phyloP scores from a whole-genome alignment of 2,797 vertebrate species.

The Acestrorhynchus altus region DNA sequence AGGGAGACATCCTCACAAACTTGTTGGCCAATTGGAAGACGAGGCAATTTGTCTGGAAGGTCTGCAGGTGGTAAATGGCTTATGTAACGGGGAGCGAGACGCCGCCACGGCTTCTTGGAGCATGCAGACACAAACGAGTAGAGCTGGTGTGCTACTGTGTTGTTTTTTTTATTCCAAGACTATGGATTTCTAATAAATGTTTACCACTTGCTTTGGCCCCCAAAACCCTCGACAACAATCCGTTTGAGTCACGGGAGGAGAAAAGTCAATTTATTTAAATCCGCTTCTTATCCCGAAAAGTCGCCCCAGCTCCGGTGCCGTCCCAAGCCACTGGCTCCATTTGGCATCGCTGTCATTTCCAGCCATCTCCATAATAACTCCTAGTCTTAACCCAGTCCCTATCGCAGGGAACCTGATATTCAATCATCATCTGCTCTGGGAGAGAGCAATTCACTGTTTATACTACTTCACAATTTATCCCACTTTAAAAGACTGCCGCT shows the following conservation, averaged over 20 bases:
- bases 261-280: constrained; percentile 58
- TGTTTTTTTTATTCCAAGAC: constrained; percentile 42
- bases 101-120: constrained; percentile 21
- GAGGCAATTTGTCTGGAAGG: constrained; percentile 45
- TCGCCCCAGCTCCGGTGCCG: constrained; percentile 32
- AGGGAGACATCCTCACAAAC: constrained; percentile 50
- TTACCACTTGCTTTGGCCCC: constrained; percentile 41
- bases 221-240: constrained; percentile 45
- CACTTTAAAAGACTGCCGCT: constrained; percentile 47
- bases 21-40: constrained; percentile 46
- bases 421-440: constrained; percentile 53
- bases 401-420: constrained; percentile 40
- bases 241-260: constrained; percentile 46
- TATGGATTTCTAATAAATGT: constrained; percentile 57
- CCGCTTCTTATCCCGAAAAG: constrained; percentile 47
- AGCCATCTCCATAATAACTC: constrained; percentile 54
- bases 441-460: constrained; percentile 55
- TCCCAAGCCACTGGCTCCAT: constrained; percentile 49
- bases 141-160: not conserved
- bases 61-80: constrained; percentile 57
- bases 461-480: constrained; percentile 56
- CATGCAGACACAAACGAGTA: constrained; percentile 11
- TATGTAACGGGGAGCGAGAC: constrained; percentile 48
- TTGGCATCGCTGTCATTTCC: constrained; percentile 50
- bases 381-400: constrained; percentile 46